A percentile compares a stretch with the other conserved stretches of the same genome.
These are phyloP conservation scores for Ictalurus punctatus DNA, from an alignment of 2,113 vertebrate genomes.

Conservation along the genomic window DNA sequence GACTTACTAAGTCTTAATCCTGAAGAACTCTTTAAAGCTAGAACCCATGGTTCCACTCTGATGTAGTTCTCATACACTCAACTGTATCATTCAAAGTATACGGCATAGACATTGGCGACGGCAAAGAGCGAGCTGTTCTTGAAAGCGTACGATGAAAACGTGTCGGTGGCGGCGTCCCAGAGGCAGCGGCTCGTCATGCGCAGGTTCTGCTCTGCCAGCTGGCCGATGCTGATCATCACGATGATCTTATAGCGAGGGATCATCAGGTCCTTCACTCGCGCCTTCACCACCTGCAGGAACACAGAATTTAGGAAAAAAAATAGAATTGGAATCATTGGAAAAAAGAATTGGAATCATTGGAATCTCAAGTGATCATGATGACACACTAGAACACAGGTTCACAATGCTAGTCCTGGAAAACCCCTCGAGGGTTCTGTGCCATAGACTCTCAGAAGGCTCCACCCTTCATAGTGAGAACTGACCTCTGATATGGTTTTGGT, in stretches of 20 bases:
- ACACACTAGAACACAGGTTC: background rate
- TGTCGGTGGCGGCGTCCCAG: conserved; percentile 82
- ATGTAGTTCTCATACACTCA: background rate
- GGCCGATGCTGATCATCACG: conserved; percentile 82
- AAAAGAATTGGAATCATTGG: no score
- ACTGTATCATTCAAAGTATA: conserved; percentile 69
- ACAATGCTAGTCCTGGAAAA: background rate
- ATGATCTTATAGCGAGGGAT: conserved; percentile 85
- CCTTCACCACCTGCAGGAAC: conserved; percentile 77
- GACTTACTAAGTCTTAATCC: background rate
- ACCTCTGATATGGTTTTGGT: conserved; percentile 86
- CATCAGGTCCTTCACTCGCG: conserved; percentile 80
- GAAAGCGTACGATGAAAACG: conserved; percentile 75
- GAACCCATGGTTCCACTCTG: background rate
- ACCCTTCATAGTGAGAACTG: conserved; percentile 7
- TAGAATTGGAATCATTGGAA: background rate
- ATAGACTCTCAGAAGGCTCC: background rate
- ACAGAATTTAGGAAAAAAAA: background rate
- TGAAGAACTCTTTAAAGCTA: background rate
- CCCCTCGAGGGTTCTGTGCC: background rate
- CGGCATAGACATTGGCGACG: conserved; percentile 79
- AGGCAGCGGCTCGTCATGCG: conserved; percentile 84
- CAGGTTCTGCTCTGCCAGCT: conserved; percentile 78
- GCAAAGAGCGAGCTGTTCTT: conserved; percentile 85
- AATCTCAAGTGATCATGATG: background rate